These are phyloP conservation scores for Melanotaenia parkinsoni DNA, from an alignment of 2,797 vertebrate species.

Conservation along the genomic window DNA sequence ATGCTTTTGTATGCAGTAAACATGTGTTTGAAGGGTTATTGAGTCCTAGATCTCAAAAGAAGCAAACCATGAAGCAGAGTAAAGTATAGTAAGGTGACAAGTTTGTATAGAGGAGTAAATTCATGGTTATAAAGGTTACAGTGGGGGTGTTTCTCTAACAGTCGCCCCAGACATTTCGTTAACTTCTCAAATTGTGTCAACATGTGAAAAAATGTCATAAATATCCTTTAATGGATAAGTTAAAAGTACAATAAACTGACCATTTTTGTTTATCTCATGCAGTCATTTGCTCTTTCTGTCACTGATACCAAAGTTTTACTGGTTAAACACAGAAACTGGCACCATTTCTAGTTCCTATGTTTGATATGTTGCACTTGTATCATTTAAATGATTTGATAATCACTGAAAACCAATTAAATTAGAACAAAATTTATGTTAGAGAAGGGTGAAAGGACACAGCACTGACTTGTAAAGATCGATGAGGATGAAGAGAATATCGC, in stretches of 20 bases:
- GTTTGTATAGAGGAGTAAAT: neutral
- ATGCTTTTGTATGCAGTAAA: too few species aligned
- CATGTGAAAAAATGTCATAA: too few species aligned
- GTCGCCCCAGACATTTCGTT: neutral
- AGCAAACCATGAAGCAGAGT: too few species aligned
- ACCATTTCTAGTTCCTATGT: too few species aligned
- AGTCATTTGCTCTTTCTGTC: neutral
- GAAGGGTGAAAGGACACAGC: neutral
- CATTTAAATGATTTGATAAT: neutral
- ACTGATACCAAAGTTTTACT: neutral
- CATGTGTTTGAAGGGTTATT: too few species aligned
- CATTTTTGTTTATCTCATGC: neutral
- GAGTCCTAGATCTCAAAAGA: too few species aligned
- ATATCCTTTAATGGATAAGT: too few species aligned
- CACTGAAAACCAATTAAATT: neutral
- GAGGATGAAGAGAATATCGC: constrained; percentile 86
- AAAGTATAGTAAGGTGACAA: too few species aligned
- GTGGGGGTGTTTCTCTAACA: neutral
- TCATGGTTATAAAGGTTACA: neutral
- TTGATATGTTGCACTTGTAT: neutral
- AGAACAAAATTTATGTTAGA: neutral
- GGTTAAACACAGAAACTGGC: neutral
- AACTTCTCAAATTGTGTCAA: neutral
- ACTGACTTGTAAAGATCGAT: constrained; percentile 96
- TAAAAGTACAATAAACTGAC: too few species aligned